These are phyloP conservation scores for Caretta caretta DNA, from an alignment of 2,113 vertebrate genomes.

Conservation along the genomic window DNA sequence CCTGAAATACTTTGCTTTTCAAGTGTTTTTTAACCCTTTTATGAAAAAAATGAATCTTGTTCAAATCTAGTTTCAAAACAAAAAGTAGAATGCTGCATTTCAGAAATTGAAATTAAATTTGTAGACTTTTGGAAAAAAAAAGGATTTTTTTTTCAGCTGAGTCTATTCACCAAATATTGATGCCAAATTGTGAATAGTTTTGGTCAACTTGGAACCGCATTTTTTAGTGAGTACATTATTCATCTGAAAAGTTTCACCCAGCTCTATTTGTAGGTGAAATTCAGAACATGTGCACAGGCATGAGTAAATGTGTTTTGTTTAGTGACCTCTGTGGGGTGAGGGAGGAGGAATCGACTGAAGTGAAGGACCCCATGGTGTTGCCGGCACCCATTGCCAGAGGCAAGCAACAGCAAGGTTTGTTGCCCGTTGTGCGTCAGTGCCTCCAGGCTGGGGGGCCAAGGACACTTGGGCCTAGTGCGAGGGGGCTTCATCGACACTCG, in stretches of 20 bases:
- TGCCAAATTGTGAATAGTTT: neutral
- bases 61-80: neutral
- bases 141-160: neutral
- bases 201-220: neutral
- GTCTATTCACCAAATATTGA: neutral
- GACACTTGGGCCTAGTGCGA: too few species aligned
- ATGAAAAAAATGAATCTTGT: neutral
- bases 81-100: neutral
- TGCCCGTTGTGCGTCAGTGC: too few species aligned
- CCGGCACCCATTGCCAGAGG: too few species aligned
- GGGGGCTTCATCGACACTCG: too few species aligned
- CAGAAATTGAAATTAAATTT: neutral
- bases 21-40: neutral
- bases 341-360: neutral
- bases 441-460: too few species aligned
- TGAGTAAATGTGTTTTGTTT: neutral
- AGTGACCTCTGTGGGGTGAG: neutral
- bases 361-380: rapidly evolving
- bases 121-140: neutral
- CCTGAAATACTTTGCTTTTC: neutral
- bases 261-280: neutral
- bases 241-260: neutral
- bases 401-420: too few species aligned
- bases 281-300: rapidly evolving
- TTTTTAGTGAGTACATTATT: neutral